Base-by-base conservation (phyloP, 2,113 vertebrate species). In the Hyaena hyaena region DNA sequence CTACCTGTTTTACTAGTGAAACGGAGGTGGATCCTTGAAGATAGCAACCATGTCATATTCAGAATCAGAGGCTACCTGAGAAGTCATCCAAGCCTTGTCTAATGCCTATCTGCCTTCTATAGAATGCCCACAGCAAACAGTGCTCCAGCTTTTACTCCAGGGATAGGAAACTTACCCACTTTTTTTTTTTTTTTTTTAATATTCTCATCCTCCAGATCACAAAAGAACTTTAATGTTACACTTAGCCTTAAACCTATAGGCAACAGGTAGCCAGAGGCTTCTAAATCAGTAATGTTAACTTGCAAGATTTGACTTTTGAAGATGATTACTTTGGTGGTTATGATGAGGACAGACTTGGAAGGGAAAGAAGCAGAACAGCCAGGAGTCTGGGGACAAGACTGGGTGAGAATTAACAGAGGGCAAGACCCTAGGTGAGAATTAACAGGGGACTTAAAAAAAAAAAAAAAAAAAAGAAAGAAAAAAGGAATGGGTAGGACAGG, bases 171-270 rank as follows among this genome's bases (percentile, higher is more conserved):
- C 9, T 48, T 90, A 65, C 9, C 50, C 45, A 66, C 3, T 43
- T n/a, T 19, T 43, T 69, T 33, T 45, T 35, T 45, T 35, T 35
- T 35, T 33, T n/a, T 82, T 53, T 39, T 11, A 87, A 88, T 43
- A 83, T 77, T 11, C 43, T 80, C 16, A 97, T 92, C 35, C 33
- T 96, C 71, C 17, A 88, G 84, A 92, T 95, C 43, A 90, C 66
- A 87, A 97, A 94, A 55, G 14, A 95, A 65, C 24, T 80, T 94
- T 1, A 45, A n/a, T 82, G 1, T 84, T 80, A 95, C 26, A 10
- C 17, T 83, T 68, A 26, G n/a, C 73, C 74, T 55, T 83, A 92
- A 73, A 71, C 55, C 74, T 93, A 74, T 0, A 90, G 43, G 79
- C n/a, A 86, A 90, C 4, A 73, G 33, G 35, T 65, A 88, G 76